Evolutionary conservation across 2,113 vertebrate genomes (phyloP).

Genomic region (Stomatorhinus ivindoensis): DNA sequence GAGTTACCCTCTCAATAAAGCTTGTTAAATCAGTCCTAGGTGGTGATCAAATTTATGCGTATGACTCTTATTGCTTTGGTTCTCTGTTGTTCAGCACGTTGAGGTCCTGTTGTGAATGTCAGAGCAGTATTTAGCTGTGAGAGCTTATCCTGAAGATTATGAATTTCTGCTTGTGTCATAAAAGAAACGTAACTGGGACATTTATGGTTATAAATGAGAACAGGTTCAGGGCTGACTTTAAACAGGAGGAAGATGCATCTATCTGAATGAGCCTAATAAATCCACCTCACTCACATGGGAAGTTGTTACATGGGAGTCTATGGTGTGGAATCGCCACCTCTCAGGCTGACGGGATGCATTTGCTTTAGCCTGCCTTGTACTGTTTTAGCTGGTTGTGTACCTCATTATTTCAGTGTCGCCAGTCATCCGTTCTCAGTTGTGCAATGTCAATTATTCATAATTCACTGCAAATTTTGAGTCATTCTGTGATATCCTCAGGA

Average conservation of each 20-base stretch:
- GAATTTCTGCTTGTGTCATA: neutral
- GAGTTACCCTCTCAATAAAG: neutral
- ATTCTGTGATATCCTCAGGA: neutral
- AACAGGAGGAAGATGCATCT: neutral
- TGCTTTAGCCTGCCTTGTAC: neutral
- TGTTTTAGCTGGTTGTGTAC: neutral
- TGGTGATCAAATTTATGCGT: neutral
- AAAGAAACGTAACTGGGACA: neutral
- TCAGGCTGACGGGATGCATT: neutral
- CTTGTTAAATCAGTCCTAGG: neutral
- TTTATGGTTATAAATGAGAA: constrained; percentile 3
- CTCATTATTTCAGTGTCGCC: neutral
- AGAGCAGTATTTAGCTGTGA: neutral
- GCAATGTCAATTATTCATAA: neutral
- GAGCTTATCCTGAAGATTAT: neutral
- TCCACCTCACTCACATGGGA: neutral
- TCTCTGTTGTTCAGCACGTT: neutral
- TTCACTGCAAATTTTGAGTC: neutral
- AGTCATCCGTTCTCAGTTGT: neutral
- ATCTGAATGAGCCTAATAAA: neutral
- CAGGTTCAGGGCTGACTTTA: neutral
- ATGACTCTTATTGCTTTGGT: neutral
- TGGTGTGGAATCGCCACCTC: neutral
- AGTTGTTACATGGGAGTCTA: neutral
- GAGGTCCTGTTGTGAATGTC: neutral